Evolutionary conservation across 2,888 invertebrate genomes (phyloP).

Genomic region (Sclerodermus sp.): DNA sequence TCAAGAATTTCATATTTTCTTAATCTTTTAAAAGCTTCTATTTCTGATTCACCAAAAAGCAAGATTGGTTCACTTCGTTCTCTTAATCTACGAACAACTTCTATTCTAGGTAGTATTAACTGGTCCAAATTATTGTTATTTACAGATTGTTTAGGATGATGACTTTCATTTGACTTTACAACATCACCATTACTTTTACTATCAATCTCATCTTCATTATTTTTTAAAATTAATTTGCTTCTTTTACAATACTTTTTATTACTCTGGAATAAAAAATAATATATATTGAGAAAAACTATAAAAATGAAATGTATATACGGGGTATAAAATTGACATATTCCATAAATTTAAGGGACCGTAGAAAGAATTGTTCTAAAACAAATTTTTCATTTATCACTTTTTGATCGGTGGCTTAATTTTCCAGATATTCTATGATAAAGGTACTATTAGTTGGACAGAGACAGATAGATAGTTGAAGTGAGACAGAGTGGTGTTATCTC

Average conservation of each 20-base stretch:
- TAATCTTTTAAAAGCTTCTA: constrained; percentile 84
- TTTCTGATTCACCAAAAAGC: constrained; percentile 87
- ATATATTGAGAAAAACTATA: neutral
- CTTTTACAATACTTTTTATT: constrained; percentile 88
- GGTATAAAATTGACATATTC: no score
- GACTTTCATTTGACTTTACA: constrained; percentile 30
- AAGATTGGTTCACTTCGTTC: constrained; percentile 90
- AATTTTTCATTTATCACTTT: no score
- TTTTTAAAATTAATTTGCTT: constrained; percentile 80
- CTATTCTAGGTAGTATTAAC: constrained; percentile 71
- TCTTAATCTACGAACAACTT: constrained; percentile 85
- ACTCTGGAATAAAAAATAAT: constrained; percentile 61
- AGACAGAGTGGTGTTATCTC: no score
- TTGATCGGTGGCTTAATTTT: no score
- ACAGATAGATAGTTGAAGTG: no score
- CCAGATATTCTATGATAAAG: no score
- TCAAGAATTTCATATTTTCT: constrained; percentile 91
- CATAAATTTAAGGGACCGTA: no score
- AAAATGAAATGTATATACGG: constrained; percentile 2
- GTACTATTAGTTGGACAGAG: no score
- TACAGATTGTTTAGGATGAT: constrained; percentile 43
- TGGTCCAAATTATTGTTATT: constrained; percentile 59
- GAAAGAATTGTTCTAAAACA: no score
- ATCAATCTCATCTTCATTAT: constrained; percentile 78
- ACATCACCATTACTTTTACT: constrained; percentile 59